Conservation (phyloP, 2,113 vertebrate genomes). For the Genyomyrus donnyi region DNA sequence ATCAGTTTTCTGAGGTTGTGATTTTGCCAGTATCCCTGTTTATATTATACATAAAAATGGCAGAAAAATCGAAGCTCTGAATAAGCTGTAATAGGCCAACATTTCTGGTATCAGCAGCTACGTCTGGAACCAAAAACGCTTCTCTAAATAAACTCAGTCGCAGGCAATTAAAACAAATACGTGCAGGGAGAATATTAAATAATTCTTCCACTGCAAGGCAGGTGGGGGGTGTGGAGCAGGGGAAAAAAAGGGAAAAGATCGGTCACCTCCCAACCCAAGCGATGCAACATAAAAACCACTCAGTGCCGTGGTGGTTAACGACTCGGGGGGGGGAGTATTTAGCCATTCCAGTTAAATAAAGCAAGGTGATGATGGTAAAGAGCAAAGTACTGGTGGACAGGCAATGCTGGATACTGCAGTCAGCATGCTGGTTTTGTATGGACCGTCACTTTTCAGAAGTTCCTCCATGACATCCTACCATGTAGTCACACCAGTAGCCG, state of each 20-base stretch:
- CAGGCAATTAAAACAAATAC: conserved; percentile 47
- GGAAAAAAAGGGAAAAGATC: neutral
- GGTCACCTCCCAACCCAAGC: neutral
- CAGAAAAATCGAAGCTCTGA: neutral
- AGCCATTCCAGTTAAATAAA: neutral
- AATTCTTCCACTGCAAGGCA: no score
- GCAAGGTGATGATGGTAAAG: neutral
- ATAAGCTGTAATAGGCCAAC: neutral
- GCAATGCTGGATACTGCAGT: neutral
- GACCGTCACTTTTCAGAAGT: neutral
- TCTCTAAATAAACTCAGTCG: conserved; percentile 33
- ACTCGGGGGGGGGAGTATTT: neutral
- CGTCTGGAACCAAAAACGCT: conserved; percentile 31
- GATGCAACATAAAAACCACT: neutral
- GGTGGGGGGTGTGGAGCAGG: neutral
- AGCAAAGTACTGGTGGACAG: neutral
- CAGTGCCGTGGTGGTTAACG: neutral
- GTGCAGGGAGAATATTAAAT: conserved; percentile 20
- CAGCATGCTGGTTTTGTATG: neutral
- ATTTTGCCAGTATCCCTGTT: neutral
- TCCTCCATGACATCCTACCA: neutral
- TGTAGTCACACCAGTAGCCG: neutral
- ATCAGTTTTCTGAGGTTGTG: neutral
- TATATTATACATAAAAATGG: neutral
- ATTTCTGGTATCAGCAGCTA: conserved; percentile 41